phyloP scores from a whole-genome alignment of 2,888 invertebrate species.

The Brenthis hecate region DNA sequence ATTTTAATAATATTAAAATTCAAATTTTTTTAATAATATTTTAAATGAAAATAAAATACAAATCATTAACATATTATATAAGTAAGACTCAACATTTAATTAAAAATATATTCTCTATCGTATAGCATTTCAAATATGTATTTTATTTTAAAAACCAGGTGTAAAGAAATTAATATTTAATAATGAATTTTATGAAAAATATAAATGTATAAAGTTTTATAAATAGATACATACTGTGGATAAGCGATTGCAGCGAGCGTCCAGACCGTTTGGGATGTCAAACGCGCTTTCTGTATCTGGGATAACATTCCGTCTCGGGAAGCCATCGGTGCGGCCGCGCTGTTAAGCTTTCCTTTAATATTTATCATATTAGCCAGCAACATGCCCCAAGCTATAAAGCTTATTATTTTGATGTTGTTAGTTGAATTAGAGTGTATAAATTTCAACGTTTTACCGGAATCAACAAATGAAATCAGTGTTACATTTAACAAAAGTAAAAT shows the following conservation, averaged over 20 bases:
- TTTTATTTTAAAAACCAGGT: background rate
- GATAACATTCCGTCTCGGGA: constrained; percentile 61
- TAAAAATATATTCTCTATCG: too few relatives aligned
- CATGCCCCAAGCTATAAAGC: constrained; percentile 56
- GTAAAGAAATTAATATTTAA: too few relatives aligned
- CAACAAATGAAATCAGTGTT: constrained; percentile 42
- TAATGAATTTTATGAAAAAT: too few relatives aligned
- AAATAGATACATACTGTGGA: background rate
- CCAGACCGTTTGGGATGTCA: constrained; percentile 28
- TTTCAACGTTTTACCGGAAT: constrained; percentile 44
- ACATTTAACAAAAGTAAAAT: constrained; percentile 44
- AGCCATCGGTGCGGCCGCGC: constrained; percentile 63
- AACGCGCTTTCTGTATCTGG: constrained; percentile 11
- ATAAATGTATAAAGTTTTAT: too few relatives aligned
- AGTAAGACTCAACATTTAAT: too few relatives aligned
- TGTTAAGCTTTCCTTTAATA: constrained; percentile 43
- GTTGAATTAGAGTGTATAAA: constrained; percentile 42
- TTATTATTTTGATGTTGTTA: constrained; percentile 51
- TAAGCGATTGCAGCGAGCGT: constrained; percentile 20
- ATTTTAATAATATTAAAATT: too few relatives aligned
- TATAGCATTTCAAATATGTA: too few relatives aligned
- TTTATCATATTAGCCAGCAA: constrained; percentile 37
- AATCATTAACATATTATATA: too few relatives aligned
- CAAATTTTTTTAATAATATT: too few relatives aligned
- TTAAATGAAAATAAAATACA: too few relatives aligned